Conservation (phyloP, 2,797 vertebrate genomes). For the Sarcoramphus papa region DNA sequence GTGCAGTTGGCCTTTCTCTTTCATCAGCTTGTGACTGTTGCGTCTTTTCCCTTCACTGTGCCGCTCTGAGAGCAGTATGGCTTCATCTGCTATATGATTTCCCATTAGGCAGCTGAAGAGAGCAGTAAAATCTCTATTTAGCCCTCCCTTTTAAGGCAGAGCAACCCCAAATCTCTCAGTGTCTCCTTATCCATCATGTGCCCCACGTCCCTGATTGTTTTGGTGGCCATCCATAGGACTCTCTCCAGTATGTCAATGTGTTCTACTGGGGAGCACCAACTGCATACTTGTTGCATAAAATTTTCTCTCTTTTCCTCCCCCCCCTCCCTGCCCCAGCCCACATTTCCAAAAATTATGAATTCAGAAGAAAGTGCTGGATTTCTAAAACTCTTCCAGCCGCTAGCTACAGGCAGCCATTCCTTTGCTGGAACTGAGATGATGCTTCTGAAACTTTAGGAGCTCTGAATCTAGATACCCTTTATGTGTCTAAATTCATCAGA, state of each 20-base stretch:
- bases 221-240: neutral
- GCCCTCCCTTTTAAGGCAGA: neutral
- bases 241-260: neutral
- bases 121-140: neutral
- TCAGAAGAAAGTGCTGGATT: neutral
- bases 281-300: neutral
- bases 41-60: neutral
- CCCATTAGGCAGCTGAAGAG: neutral
- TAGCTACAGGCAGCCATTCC: neutral
- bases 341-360: neutral
- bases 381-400: neutral
- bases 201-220: neutral
- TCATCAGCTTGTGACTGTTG: neutral
- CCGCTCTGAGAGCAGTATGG: neutral
- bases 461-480: neutral
- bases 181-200: neutral
- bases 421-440: neutral
- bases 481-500: neutral
- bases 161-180: neutral
- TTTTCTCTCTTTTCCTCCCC: rapidly evolving
- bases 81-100: neutral
- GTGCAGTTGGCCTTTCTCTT: neutral
- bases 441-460: neutral
- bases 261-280: neutral
- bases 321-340: rapidly evolving